Conservation (phyloP, 2,797 vertebrate species). For the Morelia viridis region DNA sequence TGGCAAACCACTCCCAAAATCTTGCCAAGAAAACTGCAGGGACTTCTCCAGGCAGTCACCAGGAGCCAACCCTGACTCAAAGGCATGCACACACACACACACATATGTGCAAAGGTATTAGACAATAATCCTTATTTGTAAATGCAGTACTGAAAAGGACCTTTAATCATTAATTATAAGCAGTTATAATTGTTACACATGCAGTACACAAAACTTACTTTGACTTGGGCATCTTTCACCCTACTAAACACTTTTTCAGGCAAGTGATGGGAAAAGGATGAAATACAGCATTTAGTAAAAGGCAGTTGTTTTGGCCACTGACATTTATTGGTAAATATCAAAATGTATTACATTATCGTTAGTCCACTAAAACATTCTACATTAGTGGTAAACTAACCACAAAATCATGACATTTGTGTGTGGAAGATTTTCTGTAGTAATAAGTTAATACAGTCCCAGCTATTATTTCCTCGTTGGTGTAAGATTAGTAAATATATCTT, state of each 20-base stretch:
- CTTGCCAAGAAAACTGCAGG: neutral
- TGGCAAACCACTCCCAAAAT: neutral
- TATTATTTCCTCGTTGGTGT: neutral
- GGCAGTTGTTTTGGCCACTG: neutral
- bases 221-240: neutral
- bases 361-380: neutral
- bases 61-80: neutral
- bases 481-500: neutral
- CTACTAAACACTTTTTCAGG: neutral
- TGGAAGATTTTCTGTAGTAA: neutral
- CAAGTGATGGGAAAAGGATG: neutral
- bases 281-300: neutral
- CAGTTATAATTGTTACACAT: neutral
- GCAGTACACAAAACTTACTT: neutral
- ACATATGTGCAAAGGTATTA: neutral
- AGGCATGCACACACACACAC: neutral
- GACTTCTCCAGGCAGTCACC: neutral
- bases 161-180: neutral
- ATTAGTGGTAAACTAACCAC: neutral
- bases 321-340: neutral
- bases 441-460: neutral
- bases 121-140: neutral
- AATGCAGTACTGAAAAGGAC: neutral
- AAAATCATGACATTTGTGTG: conserved; percentile 21
- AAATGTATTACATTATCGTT: neutral